Evolutionary conservation across 1,140 invertebrate species (phyloP), one percentile per base, ranked within the genome.

Genomic region (Nasonia giraulti): DNA sequence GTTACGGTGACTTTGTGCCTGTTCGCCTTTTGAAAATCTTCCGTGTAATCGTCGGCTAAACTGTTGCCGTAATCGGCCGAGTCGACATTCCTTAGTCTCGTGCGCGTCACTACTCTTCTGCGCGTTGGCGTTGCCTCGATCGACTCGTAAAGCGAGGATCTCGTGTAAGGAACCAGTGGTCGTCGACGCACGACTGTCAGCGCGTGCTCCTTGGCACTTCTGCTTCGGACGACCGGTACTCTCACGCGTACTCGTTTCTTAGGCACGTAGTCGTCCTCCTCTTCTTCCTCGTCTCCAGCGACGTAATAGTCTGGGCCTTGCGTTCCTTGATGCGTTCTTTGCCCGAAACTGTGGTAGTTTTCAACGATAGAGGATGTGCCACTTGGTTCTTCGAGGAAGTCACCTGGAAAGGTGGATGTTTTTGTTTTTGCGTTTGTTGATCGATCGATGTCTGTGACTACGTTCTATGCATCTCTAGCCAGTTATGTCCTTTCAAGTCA

Each of bases 1-100:
- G 92, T 93, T 10, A 93, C 89, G 0, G 92, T 93, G 17, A 93
- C 89, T 73, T 91, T 93, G 71, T 93, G 92, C 1, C 87, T 87
- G 40, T 83, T 87, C 12, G 75, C 76, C 17, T 87, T 86, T 23
- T 88, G 33, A 23, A 71, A 83, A 11, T 62, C 4, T 37, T 85
- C 84, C 68, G 77, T 82, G 78, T 86, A 74, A 5, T 87, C 87
- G 68, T 88, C 85, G 44, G 62, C 77, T 47, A 86, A 80, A 74
- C 76, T 85, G 12, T 85, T 31, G 23, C 27, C 74, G 31, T 79
- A 71, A 69, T 87, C 78, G 40, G 84, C 47, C 23, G 88, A 75
- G 74, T 89, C 89, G 47, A 33, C 12, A 10, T n/a, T 71, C 23
- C 90, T 88, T 47, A 93, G 89, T 68, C 90, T 81, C 1, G 92